Base-by-base conservation (phyloP, 2,113 vertebrate genomes). In the Apodemus speciosus region DNA sequence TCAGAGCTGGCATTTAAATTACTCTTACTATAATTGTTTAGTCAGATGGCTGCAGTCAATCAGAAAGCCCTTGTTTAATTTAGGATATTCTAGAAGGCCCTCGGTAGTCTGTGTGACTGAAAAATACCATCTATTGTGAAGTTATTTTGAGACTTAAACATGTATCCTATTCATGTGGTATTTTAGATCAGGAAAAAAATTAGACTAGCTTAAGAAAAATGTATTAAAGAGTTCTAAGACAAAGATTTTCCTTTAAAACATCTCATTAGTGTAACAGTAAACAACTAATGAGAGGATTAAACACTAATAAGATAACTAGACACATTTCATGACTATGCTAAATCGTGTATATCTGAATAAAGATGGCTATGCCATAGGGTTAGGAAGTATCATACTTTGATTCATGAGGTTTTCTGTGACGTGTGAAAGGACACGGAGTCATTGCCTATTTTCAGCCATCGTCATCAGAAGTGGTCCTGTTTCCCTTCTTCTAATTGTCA, bases 401-500 rank as follows among this genome's bases (percentile, higher is more conserved):
- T 56, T 62, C 38, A 3, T n/a, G 88, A 14, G 73, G 49, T 85
- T 94, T 92, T 56, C 60, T 81, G 43, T 76, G 84, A 56, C 76
- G 49, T 2, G 14, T 85, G 69, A 92, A 87, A 53, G 40, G 35
- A 40, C 35, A 30, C 83, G 94, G 68, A 73, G 73, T 90, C 88
- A 81, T 84, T 35, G 2, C 3, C 49, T 0, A 20, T 35, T 90
- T 92, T 93, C 83, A 96, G 66, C 88, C 91, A 89, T 91, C 64
- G 92, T 89, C 83, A 89, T 72, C 43, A 71, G 20, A 94, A 75
- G 23, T 90, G 43, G 66, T 92, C 66, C 46, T n/a, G 43, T n/a
- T 18, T 49, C 18, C 76, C 38, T 83, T 51, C 53, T 92, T 86
- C 93, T 84, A 90, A 88, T 95, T 94, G 87, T 84, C 91, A 27